phyloP scores from a whole-genome alignment of 2,113 vertebrate species.

The Apus apus region DNA sequence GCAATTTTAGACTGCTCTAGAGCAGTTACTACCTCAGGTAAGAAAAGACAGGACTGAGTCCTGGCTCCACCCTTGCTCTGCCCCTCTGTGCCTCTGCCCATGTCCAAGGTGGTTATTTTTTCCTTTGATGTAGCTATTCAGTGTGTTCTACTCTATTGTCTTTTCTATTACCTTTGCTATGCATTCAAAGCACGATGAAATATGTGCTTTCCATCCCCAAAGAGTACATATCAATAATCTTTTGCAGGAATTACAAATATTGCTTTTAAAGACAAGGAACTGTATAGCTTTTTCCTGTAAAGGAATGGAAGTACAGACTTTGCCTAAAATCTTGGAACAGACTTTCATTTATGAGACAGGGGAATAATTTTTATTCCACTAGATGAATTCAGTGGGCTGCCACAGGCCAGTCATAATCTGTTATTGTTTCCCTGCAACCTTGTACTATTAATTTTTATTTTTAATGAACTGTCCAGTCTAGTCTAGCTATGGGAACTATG shows the following conservation, averaged over 20 bases:
- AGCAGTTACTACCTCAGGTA: background rate
- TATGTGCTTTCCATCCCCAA: background rate
- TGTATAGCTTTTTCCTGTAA: background rate
- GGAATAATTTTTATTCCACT: conserved; percentile 51
- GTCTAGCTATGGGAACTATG: conserved; percentile 71
- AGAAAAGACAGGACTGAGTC: background rate
- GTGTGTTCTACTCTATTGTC: background rate
- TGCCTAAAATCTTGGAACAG: conserved; percentile 43
- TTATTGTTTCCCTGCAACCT: conserved; percentile 77
- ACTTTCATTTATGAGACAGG: conserved; percentile 35
- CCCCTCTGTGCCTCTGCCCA: background rate
- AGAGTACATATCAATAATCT: background rate
- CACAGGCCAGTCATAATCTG: conserved; percentile 73
- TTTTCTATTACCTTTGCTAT: background rate
- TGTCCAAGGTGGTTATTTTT: background rate
- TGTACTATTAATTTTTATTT: conserved; percentile 82
- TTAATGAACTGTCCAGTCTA: conserved; percentile 80
- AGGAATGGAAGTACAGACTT: background rate
- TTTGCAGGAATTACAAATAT: background rate
- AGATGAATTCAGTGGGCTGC: conserved; percentile 41
- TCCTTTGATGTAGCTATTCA: background rate
- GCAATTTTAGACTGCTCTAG: background rate
- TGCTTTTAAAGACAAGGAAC: background rate
- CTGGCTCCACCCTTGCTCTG: background rate
- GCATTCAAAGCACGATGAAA: background rate